These are phyloP conservation scores for Drosophila pseudoananassae DNA, from an alignment of 1,140 invertebrate genomes.

Conservation along the genomic window DNA sequence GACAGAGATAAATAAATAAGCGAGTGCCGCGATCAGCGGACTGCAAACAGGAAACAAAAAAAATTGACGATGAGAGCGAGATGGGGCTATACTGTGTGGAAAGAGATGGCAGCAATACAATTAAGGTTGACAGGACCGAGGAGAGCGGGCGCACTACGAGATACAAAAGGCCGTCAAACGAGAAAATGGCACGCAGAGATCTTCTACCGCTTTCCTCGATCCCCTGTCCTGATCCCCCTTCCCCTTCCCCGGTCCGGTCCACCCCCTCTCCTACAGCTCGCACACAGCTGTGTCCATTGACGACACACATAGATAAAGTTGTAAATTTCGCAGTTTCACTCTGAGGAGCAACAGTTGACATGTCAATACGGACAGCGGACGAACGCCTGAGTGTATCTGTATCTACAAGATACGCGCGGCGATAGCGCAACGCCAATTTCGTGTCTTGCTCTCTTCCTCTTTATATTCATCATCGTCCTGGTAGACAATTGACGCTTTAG, in stretches of 20 bases:
- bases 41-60: conserved; percentile 75
- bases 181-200: conserved; percentile 75
- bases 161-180: conserved; percentile 76
- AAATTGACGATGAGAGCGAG: conserved; percentile 11
- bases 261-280: background rate
- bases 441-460: conserved; percentile 2
- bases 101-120: conserved; percentile 34
- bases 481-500: conserved; percentile 65
- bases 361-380: conserved; percentile 59
- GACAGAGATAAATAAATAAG: conserved; percentile 80
- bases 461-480: conserved; percentile 36
- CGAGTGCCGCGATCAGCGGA: conserved; percentile 67
- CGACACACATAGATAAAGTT: conserved; percentile 80
- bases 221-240: background rate
- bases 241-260: background rate
- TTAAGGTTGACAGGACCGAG: conserved; percentile 57
- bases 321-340: conserved; percentile 70
- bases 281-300: conserved; percentile 11
- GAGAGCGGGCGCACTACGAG: conserved; percentile 15
- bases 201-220: conserved; percentile 27
- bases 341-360: conserved; percentile 61
- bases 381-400: conserved; percentile 10
- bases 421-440: conserved; percentile 41
- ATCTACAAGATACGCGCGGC: conserved; percentile 41
- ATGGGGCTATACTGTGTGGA: conserved; percentile 1